Percentiles rank a stretch among this genome's conserved stretches.
phyloP scores from a whole-genome alignment of 2,113 vertebrate genomes.

The Poeciliopsis prolifica region DNA sequence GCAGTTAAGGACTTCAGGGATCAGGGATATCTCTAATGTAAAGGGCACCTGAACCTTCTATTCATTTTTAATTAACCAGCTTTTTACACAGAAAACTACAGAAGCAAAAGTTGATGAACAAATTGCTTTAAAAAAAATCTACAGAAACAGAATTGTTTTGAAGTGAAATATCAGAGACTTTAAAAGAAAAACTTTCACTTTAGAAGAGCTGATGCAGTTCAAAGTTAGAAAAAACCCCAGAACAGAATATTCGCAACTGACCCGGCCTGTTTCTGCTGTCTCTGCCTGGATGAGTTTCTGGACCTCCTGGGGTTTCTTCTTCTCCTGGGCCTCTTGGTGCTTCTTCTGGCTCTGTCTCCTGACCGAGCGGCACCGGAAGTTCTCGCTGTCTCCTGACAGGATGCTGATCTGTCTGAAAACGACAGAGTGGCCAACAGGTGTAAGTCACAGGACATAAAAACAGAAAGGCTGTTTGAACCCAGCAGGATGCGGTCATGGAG shows the following conservation, averaged over 20 bases:
- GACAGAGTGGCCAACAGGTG: accelerated
- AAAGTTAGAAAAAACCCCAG: neutral
- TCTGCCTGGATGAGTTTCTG: constrained; percentile 88
- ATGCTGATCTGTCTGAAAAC: constrained; percentile 88
- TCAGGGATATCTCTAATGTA: too few species aligned
- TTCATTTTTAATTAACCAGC: too few species aligned
- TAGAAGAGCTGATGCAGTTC: too few species aligned
- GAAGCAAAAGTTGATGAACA: neutral
- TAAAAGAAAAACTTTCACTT: neutral
- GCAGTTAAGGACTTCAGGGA: too few species aligned
- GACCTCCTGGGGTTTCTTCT: constrained; percentile 62
- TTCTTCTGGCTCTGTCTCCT: constrained; percentile 82
- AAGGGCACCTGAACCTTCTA: too few species aligned
- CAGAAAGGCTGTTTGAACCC: neutral
- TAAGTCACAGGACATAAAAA: neutral
- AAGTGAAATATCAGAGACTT: neutral
- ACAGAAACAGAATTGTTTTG: too few species aligned
- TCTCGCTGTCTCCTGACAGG: constrained; percentile 87
- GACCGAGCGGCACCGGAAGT: constrained; percentile 76
- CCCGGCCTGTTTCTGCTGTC: constrained; percentile 84
- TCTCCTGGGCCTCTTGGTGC: constrained; percentile 66
- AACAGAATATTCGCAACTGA: constrained; percentile 59
- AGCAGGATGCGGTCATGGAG: neutral
- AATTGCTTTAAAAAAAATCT: neutral
- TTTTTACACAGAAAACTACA: neutral